A percentile compares a stretch with the other conserved stretches of the same genome.
These are phyloP conservation scores for Chaunax sp. DNA, from an alignment of 2,797 vertebrate genomes.

Conservation along the genomic window DNA sequence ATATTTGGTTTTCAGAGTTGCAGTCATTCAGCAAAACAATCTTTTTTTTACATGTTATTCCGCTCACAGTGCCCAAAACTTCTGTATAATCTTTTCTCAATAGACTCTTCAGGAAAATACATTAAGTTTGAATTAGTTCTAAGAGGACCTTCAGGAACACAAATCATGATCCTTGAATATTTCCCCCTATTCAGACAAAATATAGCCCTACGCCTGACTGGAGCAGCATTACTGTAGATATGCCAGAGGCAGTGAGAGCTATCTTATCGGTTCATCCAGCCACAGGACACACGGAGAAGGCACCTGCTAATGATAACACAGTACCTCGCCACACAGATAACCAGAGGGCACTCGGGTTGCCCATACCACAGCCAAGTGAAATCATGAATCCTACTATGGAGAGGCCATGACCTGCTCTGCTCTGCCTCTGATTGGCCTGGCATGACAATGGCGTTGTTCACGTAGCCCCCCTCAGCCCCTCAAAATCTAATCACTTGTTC, in stretches of 20 bases:
- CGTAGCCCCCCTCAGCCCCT: too few species aligned
- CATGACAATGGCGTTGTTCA: too few species aligned
- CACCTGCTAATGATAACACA: slow-evolving; percentile 70
- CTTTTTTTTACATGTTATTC: background rate
- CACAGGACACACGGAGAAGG: slow-evolving; percentile 45
- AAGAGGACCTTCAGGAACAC: slow-evolving; percentile 24
- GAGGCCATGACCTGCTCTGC: too few species aligned
- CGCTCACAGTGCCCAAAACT: background rate
- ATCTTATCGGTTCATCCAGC: slow-evolving; percentile 46
- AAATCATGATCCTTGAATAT: slow-evolving; percentile 24
- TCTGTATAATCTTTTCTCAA: background rate
- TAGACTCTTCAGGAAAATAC: background rate
- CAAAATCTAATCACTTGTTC: too few species aligned
- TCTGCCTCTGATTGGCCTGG: too few species aligned
- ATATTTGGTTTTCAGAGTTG: too few species aligned
- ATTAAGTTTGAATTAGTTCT: slow-evolving; percentile 22
- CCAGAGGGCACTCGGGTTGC: too few species aligned
- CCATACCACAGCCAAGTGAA: too few species aligned
- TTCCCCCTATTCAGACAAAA: slow-evolving; percentile 25
- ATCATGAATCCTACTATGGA: too few species aligned
- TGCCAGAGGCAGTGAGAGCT: slow-evolving; percentile 48
- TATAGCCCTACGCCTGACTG: background rate
- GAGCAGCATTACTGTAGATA: slow-evolving; percentile 19
- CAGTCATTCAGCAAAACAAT: too few species aligned
- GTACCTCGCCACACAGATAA: slow-evolving; percentile 51